Percentiles rank a stretch among this genome's conserved stretches.
These are phyloP conservation scores for Tragelaphus buxtoni DNA, from an alignment of 2,113 vertebrate species.

Conservation along the genomic window DNA sequence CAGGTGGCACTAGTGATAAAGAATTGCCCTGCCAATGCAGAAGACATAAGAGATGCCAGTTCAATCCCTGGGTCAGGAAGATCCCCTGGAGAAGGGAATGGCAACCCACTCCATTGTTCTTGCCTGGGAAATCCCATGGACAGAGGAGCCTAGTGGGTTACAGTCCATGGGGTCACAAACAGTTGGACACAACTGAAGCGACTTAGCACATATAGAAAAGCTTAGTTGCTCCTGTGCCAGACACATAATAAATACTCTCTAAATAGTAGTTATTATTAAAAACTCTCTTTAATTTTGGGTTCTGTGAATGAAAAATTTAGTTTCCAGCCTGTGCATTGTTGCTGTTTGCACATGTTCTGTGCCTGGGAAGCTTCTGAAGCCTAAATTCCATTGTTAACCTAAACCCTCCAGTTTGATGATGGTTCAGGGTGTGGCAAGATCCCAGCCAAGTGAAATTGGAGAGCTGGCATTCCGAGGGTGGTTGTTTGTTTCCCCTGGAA, in stretches of 20 bases:
- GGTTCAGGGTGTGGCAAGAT: background rate
- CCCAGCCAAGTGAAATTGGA: background rate
- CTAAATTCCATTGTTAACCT: background rate
- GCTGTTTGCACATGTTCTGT: background rate
- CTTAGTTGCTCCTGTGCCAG: background rate
- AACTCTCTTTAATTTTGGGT: background rate
- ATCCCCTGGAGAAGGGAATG: background rate
- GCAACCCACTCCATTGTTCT: background rate
- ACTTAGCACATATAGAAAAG: background rate
- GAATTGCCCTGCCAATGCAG: background rate
- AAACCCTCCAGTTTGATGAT: background rate
- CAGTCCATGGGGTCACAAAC: background rate
- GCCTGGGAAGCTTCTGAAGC: background rate
- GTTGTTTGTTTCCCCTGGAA: background rate
- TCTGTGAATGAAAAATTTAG: background rate
- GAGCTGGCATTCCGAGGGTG: background rate
- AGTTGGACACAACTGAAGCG: background rate
- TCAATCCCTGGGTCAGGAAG: background rate
- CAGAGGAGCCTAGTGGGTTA: background rate
- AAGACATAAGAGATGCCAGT: background rate
- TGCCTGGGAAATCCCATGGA: background rate
- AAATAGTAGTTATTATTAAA: background rate
- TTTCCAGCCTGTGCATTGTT: background rate
- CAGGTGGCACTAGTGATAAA: background rate
- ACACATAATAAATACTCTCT: background rate